phyloP scores from a whole-genome alignment of 2,888 invertebrate genomes.

The Balanococcus diminutus region DNA sequence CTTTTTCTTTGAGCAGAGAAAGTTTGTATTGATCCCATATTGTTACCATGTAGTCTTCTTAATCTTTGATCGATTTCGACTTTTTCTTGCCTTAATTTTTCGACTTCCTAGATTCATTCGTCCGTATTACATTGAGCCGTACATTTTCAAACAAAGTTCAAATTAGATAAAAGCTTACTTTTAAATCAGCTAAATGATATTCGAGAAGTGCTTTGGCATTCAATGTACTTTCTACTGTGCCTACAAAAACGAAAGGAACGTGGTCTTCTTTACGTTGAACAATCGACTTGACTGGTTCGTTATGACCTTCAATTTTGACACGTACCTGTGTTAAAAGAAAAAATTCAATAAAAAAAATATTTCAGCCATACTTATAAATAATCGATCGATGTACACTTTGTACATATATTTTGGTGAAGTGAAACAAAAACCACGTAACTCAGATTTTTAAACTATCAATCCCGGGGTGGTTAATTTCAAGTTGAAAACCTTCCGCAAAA shows the following conservation, averaged over 20 bases:
- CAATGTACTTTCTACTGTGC: conserved; percentile 93
- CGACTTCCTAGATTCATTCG: conserved; percentile 78
- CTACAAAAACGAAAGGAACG: conserved; percentile 98
- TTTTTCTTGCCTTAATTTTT: conserved; percentile 92
- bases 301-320: conserved; percentile 98
- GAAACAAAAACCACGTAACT: too few relatives aligned
- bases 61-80: conserved; percentile 94
- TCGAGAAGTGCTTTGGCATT: conserved; percentile 95
- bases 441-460: too few relatives aligned
- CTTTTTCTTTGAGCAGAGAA: conserved; percentile 72
- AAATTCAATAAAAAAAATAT: background rate
- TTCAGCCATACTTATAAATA: background rate
- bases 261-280: conserved; percentile 91
- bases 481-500: too few relatives aligned
- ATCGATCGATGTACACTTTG: too few relatives aligned
- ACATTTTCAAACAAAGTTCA: background rate
- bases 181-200: conserved; percentile 94
- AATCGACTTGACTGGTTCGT: conserved; percentile 89
- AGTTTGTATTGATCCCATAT: conserved; percentile 73
- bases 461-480: too few relatives aligned
- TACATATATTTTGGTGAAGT: too few relatives aligned
- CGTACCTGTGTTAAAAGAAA: conserved; percentile 65
- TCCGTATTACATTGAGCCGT: background rate
- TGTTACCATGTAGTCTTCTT: conserved; percentile 74
- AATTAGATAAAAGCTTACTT: conserved; percentile 66